phyloP scores from a whole-genome alignment of 2,797 vertebrate species.

The Anas flavirostris region DNA sequence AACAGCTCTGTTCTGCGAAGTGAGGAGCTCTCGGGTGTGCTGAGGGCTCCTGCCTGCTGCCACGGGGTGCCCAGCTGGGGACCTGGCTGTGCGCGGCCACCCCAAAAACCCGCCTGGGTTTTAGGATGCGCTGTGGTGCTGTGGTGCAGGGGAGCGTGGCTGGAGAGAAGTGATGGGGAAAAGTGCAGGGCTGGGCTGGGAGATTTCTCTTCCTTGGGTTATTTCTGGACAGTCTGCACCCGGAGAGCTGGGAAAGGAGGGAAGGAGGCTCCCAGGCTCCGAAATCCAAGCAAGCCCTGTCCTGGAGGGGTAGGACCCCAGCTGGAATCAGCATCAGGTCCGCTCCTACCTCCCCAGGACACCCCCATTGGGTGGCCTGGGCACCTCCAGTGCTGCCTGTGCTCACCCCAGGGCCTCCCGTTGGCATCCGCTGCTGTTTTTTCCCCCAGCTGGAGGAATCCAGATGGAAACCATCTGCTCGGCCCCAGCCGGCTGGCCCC shows the following conservation, averaged over 20 bases:
- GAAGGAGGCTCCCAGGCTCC: not conserved
- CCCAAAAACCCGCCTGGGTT: not conserved
- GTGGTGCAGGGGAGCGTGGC: not conserved
- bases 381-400: not conserved
- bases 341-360: not conserved
- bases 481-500: not conserved
- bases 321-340: not conserved
- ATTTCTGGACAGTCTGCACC: no score
- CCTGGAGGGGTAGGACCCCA: not conserved
- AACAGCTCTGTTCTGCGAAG: not conserved
- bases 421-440: rapidly evolving
- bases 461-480: not conserved
- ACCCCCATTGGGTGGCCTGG: not conserved
- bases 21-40: rapidly evolving
- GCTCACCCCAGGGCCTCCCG: rapidly evolving
- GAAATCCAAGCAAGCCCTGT: rapidly evolving
- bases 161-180: not conserved
- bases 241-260: rapidly evolving
- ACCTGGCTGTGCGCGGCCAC: rapidly evolving
- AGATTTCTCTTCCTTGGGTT: not conserved
- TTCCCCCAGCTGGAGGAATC: not conserved
- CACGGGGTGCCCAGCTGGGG: not conserved
- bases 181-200: not conserved
- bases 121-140: not conserved
- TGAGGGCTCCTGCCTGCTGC: not conserved